phyloP scores from a whole-genome alignment of 2,888 invertebrate species.

The Brenthis daphne region DNA sequence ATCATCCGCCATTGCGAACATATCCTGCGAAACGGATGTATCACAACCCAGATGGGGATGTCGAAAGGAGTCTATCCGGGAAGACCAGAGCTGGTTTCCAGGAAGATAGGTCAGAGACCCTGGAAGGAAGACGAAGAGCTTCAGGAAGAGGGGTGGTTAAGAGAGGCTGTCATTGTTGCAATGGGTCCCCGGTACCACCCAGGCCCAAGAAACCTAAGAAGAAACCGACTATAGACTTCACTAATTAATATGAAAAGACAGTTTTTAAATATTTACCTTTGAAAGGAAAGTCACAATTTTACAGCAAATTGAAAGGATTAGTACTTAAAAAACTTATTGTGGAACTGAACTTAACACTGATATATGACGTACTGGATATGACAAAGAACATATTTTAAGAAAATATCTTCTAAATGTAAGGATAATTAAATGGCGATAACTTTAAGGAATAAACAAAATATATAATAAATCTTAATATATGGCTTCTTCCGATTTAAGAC shows the following conservation, averaged over 20 bases:
- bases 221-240: slow-evolving; percentile 61
- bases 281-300: too few relatives aligned
- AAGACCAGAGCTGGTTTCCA: slow-evolving; percentile 58
- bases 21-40: slow-evolving; percentile 64
- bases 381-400: slow-evolving; percentile 2
- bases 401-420: slow-evolving; percentile 9
- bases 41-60: slow-evolving; percentile 51
- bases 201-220: slow-evolving; percentile 71
- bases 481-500: slow-evolving; percentile 34
- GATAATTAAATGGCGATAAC: background rate
- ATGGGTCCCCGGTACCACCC: slow-evolving; percentile 79
- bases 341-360: background rate
- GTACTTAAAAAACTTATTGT: background rate
- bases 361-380: slow-evolving; percentile 5
- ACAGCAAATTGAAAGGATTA: too few relatives aligned
- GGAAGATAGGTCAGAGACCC: slow-evolving; percentile 50
- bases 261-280: too few relatives aligned
- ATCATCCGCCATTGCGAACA: slow-evolving; percentile 67
- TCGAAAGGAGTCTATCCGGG: slow-evolving; percentile 70
- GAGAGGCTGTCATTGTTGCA: slow-evolving; percentile 84
- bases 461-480: slow-evolving; percentile 4
- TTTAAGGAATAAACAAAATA: slow-evolving; percentile 1
- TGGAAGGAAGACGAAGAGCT: slow-evolving; percentile 60
- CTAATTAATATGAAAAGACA: slow-evolving; percentile 1
- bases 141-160: slow-evolving; percentile 82